These are phyloP conservation scores for Aphelenchoides besseyi DNA, from an alignment of 1,140 invertebrate genomes.

Conservation along the genomic window DNA sequence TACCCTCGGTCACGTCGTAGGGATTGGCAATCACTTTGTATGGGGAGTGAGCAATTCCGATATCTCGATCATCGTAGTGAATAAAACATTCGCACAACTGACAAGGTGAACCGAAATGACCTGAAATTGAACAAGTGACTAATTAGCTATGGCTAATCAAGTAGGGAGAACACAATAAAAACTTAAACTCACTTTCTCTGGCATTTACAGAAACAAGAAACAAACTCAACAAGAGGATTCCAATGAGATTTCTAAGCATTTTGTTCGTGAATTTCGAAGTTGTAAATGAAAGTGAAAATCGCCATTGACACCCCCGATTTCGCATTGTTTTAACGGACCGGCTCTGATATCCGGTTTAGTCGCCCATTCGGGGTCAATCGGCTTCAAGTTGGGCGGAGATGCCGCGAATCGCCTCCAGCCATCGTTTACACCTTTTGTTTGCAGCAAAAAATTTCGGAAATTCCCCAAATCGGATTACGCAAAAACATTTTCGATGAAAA, in stretches of 20 bases:
- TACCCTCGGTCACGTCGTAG: conserved; percentile 53
- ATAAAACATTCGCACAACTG: conserved; percentile 56
- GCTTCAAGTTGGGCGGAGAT: too few species aligned
- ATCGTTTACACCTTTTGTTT: too few species aligned
- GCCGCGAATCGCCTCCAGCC: too few species aligned
- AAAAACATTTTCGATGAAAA: too few species aligned
- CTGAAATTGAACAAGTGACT: conserved; percentile 38
- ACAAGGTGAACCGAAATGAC: conserved; percentile 56
- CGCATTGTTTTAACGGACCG: background rate
- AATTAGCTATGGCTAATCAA: too few species aligned
- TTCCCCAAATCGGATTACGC: too few species aligned
- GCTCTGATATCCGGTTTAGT: background rate
- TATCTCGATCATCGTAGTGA: conserved; percentile 52
- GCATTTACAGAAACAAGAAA: background rate
- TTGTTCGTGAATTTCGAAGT: background rate
- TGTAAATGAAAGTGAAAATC: background rate
- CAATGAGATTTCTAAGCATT: background rate
- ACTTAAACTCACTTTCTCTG: background rate
- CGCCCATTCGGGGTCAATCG: too few species aligned
- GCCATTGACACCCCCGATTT: background rate
- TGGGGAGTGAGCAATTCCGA: conserved; percentile 40
- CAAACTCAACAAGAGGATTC: background rate
- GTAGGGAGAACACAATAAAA: background rate
- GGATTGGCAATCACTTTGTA: conserved; percentile 54
- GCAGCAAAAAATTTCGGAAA: too few species aligned